These are phyloP conservation scores for Pachyuromys duprasi DNA, from an alignment of 2,797 vertebrate species.

Conservation along the genomic window DNA sequence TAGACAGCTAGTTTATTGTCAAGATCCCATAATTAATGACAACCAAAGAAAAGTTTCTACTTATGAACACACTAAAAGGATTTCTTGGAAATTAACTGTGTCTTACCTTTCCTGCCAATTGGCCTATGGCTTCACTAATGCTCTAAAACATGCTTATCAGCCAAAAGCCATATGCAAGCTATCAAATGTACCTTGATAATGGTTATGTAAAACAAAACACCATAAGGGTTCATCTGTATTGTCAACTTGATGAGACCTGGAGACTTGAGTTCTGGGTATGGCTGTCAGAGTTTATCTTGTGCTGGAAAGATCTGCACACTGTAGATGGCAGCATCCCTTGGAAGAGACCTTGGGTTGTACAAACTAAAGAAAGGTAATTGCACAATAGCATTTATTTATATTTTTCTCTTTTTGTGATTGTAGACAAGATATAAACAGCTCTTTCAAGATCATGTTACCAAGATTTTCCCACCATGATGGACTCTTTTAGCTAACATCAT, in stretches of 20 bases:
- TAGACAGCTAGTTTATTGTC: neutral
- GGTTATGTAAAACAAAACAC: neutral
- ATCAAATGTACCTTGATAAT: neutral
- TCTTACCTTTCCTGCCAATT: neutral
- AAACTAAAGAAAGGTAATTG: neutral
- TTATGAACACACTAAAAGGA: neutral
- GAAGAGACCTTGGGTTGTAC: too few relatives aligned
- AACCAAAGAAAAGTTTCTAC: neutral
- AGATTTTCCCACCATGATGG: neutral
- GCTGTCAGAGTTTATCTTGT: neutral
- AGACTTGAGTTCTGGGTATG: neutral
- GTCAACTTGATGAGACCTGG: neutral
- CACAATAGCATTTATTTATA: neutral
- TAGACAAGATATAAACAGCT: neutral
- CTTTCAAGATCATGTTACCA: neutral
- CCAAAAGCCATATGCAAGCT: neutral
- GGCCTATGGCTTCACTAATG: neutral
- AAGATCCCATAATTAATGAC: neutral
- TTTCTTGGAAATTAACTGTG: neutral
- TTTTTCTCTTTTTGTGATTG: neutral
- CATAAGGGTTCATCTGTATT: neutral
- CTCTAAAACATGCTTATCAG: neutral
- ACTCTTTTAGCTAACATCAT: neutral
- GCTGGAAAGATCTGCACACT: neutral
- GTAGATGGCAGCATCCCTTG: neutral